Evolutionary conservation across 2,797 vertebrate species (phyloP).

Genomic region (Chlorospingus semifuscus): DNA sequence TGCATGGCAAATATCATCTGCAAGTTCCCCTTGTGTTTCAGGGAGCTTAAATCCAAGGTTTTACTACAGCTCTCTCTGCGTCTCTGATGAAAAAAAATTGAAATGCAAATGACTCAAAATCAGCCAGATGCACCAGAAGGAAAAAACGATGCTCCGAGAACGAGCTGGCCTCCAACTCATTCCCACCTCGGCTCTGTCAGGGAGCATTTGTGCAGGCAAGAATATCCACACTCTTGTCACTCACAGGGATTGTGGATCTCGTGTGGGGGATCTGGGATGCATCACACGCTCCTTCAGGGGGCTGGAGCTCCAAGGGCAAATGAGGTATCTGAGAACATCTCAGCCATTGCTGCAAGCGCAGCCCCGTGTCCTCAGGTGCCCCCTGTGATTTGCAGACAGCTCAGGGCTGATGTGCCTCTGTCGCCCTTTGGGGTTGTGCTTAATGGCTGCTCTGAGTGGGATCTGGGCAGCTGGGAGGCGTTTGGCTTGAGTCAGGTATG

Average conservation of each 20-base stretch:
- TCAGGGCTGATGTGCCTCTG: not conserved
- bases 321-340: constrained; percentile 31
- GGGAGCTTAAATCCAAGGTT: not conserved
- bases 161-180: constrained; percentile 18
- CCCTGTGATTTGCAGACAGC: not conserved
- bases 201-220: constrained; percentile 35
- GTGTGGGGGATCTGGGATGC: constrained; percentile 43
- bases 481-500: constrained; percentile 30
- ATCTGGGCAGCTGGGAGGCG: not conserved
- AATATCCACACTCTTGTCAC: constrained; percentile 44
- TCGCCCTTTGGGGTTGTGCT: not conserved
- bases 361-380: constrained; percentile 24
- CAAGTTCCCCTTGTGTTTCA: not conserved
- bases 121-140: constrained; percentile 15
- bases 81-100: not conserved
- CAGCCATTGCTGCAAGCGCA: not conserved
- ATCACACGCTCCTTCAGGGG: not conserved
- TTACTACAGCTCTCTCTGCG: not conserved
- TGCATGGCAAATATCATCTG: not conserved
- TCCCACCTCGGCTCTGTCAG: constrained; percentile 21
- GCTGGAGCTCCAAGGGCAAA: constrained; percentile 38
- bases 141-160: not conserved
- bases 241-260: constrained; percentile 13
- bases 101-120: not conserved
- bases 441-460: not conserved